Percentiles rank a stretch among this genome's conserved stretches.
These are phyloP conservation scores for Cettia cetti DNA, from an alignment of 2,113 vertebrate species.

Conservation along the genomic window DNA sequence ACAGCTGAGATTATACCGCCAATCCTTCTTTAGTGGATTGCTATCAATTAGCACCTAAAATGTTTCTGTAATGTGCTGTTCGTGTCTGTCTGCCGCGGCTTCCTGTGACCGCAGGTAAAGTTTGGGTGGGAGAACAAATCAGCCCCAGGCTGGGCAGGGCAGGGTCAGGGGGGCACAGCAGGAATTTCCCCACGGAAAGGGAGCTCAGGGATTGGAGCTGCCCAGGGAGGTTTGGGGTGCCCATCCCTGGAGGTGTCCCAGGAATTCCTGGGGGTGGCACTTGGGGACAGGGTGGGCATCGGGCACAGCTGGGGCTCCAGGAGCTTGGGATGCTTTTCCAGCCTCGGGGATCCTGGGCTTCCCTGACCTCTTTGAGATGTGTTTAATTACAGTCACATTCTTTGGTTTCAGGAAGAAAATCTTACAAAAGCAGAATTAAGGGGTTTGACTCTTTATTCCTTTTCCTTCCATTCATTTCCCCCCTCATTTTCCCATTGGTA, in stretches of 20 bases:
- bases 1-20: background rate
- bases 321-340: background rate
- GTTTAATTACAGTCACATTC: background rate
- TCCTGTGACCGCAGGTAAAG: background rate
- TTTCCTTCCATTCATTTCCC: accelerated
- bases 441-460: accelerated
- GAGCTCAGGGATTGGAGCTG: no score
- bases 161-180: background rate
- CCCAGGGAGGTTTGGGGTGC: no score
- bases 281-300: no score
- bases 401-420: background rate
- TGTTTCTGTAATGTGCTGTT: background rate
- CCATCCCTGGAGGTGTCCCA: no score
- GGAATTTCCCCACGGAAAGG: no score
- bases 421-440: background rate
- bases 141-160: background rate
- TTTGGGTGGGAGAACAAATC: background rate
- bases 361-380: background rate
- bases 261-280: no score
- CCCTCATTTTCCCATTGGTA: background rate
- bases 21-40: slow-evolving; percentile 5
- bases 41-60: slow-evolving; percentile 7
- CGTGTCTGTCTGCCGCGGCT: background rate
- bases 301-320: no score
- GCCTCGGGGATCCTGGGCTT: background rate